These are phyloP conservation scores for Cheiracanthium punctorium DNA, from an alignment of 2,888 invertebrate genomes.

Conservation along the genomic window DNA sequence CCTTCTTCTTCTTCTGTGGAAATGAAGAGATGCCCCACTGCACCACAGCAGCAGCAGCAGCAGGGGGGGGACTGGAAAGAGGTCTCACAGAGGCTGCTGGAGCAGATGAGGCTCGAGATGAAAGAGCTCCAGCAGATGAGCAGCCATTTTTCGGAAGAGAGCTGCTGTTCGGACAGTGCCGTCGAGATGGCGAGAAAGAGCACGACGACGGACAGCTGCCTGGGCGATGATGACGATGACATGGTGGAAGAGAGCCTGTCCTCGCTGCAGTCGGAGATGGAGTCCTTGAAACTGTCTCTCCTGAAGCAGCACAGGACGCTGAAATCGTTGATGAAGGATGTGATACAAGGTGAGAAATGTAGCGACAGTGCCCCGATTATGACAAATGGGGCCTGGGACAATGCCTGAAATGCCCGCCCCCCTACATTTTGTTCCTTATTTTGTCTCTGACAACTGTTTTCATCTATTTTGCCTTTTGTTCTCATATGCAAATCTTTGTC, in stretches of 20 bases:
- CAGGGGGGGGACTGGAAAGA: conserved; percentile 49
- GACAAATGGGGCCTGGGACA: no score
- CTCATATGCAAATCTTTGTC: no score
- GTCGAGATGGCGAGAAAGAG: neutral
- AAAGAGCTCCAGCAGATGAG: conserved; percentile 44
- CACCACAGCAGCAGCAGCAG: conserved; percentile 18
- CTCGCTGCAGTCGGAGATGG: conserved; percentile 12
- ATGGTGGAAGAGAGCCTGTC: conserved; percentile 19
- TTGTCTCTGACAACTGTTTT: no score
- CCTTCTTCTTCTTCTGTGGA: neutral
- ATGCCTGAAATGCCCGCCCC: no score
- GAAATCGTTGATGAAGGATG: neutral
- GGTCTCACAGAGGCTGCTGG: conserved; percentile 46
- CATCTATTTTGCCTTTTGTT: no score
- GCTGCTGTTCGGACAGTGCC: neutral
- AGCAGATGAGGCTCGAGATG: conserved; percentile 56
- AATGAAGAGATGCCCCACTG: neutral
- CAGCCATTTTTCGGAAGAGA: neutral
- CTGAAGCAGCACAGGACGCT: conserved; percentile 37
- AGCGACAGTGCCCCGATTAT: no score
- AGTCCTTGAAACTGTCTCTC: conserved; percentile 29
- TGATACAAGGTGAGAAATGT: neutral
- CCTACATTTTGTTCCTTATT: no score
- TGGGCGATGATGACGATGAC: no score
- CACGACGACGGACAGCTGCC: neutral